Percentiles rank a stretch among this genome's conserved stretches.
Conservation (phyloP, 2,113 vertebrate genomes). For the Stigmatopora argus region DNA sequence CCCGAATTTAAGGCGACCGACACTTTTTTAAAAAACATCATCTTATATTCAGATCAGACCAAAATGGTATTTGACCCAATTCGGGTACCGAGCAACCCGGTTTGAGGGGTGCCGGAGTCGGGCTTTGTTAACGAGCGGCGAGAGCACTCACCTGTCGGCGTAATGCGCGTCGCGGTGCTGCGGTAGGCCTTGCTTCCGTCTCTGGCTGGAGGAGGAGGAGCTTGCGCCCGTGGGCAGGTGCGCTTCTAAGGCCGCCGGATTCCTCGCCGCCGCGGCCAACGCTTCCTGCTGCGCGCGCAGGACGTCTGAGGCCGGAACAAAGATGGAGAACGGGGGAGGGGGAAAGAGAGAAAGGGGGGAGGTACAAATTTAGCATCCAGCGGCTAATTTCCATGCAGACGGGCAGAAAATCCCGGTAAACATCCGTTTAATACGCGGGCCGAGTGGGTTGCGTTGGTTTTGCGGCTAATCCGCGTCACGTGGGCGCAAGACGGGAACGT, state of each 20-base stretch:
- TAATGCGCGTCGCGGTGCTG: constrained; percentile 88
- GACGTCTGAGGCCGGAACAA: constrained; percentile 69
- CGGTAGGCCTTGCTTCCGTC: constrained; percentile 88
- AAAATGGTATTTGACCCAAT: no score
- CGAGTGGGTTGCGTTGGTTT: constrained; percentile 5
- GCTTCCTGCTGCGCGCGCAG: constrained; percentile 87
- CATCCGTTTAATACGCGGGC: constrained; percentile 9
- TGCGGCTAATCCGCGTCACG: constrained; percentile 13
- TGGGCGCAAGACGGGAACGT: not conserved
- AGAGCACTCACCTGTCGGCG: constrained; percentile 77
- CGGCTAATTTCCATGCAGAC: not conserved
- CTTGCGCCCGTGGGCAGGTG: constrained; percentile 79
- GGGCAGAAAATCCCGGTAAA: constrained; percentile 14
- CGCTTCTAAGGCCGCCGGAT: constrained; percentile 78
- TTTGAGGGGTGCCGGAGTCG: constrained; percentile 17
- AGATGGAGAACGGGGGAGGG: not conserved
- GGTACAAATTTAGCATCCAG: constrained; percentile 32
- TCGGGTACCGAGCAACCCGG: no score
- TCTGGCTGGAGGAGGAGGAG: constrained; percentile 78
- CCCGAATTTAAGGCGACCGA: no score
- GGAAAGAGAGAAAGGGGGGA: not conserved
- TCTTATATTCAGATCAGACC: no score
- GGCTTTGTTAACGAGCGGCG: constrained; percentile 26
- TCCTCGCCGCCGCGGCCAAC: constrained; percentile 75
- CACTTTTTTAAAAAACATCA: no score